These are phyloP conservation scores for Selenia dentaria DNA, from an alignment of 2,888 invertebrate species.

Conservation along the genomic window DNA sequence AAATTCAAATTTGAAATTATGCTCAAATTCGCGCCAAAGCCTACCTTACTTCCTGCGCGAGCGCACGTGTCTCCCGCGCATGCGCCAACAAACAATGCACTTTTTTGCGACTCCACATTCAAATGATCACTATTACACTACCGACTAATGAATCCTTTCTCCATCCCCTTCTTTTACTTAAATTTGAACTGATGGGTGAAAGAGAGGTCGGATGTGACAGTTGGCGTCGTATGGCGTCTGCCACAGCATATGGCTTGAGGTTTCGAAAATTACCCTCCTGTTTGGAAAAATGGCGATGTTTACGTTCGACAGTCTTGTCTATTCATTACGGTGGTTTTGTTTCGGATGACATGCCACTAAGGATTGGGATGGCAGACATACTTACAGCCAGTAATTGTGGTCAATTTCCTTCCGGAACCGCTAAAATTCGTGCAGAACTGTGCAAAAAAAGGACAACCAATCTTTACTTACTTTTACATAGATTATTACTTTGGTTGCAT, in stretches of 20 bases:
- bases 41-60: conserved; percentile 69
- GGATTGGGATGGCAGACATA: conserved; percentile 45
- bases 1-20: conserved; percentile 67
- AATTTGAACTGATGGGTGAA: conserved; percentile 35
- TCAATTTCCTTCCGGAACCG: conserved; percentile 21
- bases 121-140: conserved; percentile 66
- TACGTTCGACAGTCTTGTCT: conserved; percentile 58
- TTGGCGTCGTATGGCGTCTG: conserved; percentile 79
- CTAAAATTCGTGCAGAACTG: neutral
- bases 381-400: conserved; percentile 15
- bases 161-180: conserved; percentile 50
- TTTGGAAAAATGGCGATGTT: conserved; percentile 64
- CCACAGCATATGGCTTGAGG: conserved; percentile 81
- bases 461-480: too few species aligned
- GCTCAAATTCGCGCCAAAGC: conserved; percentile 76
- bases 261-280: conserved; percentile 76
- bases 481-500: too few species aligned
- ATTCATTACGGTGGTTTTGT: conserved; percentile 58
- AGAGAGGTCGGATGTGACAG: conserved; percentile 66
- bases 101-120: conserved; percentile 78
- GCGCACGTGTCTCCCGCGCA: conserved; percentile 67
- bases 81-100: conserved; percentile 68
- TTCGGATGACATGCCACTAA: conserved; percentile 45
- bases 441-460: too few species aligned
- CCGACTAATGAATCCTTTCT: conserved; percentile 72